phyloP scores from a whole-genome alignment of 1,140 invertebrate species.

The Reticulitermes speratus region DNA sequence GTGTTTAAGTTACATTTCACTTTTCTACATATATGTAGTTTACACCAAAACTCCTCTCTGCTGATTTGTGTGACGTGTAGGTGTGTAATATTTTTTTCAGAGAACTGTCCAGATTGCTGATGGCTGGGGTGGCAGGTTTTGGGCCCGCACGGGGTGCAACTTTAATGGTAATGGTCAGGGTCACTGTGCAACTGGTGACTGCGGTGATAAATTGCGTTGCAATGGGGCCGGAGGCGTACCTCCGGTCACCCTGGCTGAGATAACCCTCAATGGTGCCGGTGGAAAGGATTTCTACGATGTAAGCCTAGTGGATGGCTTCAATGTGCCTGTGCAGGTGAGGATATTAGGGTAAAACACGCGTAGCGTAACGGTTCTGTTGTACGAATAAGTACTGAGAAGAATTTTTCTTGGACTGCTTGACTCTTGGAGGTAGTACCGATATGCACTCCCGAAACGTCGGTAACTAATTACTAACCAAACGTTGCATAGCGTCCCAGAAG shows the following conservation, averaged over 20 bases:
- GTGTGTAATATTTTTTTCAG: not conserved
- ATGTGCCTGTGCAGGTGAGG: conserved; percentile 38
- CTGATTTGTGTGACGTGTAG: too few species aligned
- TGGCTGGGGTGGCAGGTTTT: conserved; percentile 48
- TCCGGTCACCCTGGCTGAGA: conserved; percentile 50
- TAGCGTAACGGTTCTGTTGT: too few species aligned
- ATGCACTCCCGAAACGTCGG: too few species aligned
- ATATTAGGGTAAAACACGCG: not conserved
- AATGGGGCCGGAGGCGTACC: conserved; percentile 48
- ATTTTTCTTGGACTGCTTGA: too few species aligned
- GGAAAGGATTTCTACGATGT: conserved; percentile 50
- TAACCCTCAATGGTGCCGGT: conserved; percentile 46
- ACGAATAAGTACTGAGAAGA: too few species aligned
- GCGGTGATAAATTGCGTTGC: conserved; percentile 47
- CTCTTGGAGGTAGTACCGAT: too few species aligned
- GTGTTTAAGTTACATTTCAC: too few species aligned
- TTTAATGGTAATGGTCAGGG: conserved; percentile 38
- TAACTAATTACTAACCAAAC: too few species aligned
- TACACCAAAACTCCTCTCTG: too few species aligned
- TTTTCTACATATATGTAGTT: too few species aligned
- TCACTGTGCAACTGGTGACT: conserved; percentile 48
- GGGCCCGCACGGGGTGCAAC: conserved; percentile 49
- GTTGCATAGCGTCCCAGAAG: too few species aligned
- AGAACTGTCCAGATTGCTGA: conserved; percentile 32
- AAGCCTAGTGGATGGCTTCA: conserved; percentile 51